phyloP scores from a whole-genome alignment of 2,113 vertebrate genomes.

The Bagarius yarrelli region DNA sequence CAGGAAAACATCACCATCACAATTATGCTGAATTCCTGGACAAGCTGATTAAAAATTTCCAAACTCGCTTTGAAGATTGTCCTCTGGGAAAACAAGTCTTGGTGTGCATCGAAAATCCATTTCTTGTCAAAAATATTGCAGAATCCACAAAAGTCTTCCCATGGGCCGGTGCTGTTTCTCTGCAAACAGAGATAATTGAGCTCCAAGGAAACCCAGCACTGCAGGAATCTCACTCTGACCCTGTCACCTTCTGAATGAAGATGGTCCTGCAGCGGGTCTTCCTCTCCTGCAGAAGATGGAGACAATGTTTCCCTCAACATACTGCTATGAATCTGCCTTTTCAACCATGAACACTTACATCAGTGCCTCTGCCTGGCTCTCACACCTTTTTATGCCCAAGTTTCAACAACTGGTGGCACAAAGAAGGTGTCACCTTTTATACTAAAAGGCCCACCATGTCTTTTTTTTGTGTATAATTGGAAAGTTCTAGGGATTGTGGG shows the following conservation, averaged over 20 bases:
- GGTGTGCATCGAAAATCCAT: constrained; percentile 5
- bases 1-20: background rate
- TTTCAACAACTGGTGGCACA: too few species aligned
- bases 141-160: constrained; percentile 19
- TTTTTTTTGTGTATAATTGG: too few species aligned
- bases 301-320: constrained; percentile 35
- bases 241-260: constrained; percentile 33
- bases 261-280: too few species aligned
- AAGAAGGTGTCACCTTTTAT: too few species aligned
- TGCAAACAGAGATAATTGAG: constrained; percentile 33
- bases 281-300: constrained; percentile 41
- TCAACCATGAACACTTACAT: constrained; percentile 44
- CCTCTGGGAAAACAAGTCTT: background rate
- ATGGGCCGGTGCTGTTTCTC: constrained; percentile 27
- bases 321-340: constrained; percentile 42
- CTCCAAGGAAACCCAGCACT: constrained; percentile 36
- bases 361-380: too few species aligned
- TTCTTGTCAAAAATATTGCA: constrained; percentile 12
- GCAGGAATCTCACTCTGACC: constrained; percentile 15
- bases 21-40: background rate
- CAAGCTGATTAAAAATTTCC: constrained; percentile 2
- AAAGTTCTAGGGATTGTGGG: too few species aligned
- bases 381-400: constrained; percentile 24
- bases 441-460: too few species aligned
- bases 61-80: constrained; percentile 1